Evolutionary conservation across 2,797 vertebrate species (phyloP), one percentile per base, ranked within the genome.

Genomic region (Smutsia temminckii): DNA sequence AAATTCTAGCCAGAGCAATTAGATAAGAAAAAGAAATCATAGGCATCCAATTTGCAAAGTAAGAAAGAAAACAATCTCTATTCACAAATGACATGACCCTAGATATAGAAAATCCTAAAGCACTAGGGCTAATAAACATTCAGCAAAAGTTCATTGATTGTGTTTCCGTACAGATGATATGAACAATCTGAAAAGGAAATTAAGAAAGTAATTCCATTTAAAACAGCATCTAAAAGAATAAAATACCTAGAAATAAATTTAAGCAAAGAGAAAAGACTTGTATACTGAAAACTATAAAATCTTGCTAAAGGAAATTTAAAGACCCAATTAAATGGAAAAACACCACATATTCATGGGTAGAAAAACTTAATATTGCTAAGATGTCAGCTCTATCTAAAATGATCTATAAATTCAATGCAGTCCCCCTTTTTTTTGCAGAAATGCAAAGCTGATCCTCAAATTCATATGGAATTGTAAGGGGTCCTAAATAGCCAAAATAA

Each of bases 171-270:
- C 14, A 4, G 81, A 55, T 88, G n/a, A 25, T 53, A n/a, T 59
- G 21, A 93, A 81, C 11, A 59, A 42, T 72, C 32, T 85, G 59
- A 84, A 85, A 89, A 46, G 27, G n/a, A 94, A 86, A 74, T 89
- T 49, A 72, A 18, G 32, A 71, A 85, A 64, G 6, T 59, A 34
- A 66, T 92, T 85, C 18, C 57, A 74, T 68, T 91, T 89, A 57
- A 80, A 88, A 77, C 78, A 57, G 34, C 34, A 68, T 49, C 40
- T 57, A 95, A 84, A 83, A 66, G 53, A 79, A 64, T 81, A 83
- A 95, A 91, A 94, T 32, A 90, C 25, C 25, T 49, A n/a, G 13
- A 53, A 91, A 68, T 88, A 84, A 68, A 91, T 89, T 81, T 81
- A 93, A 72, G n/a, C 34, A 85, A 85, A 5, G 42, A 85, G 8